phyloP scores from a whole-genome alignment of 2,797 vertebrate species.

The Gymnocypris eckloni region DNA sequence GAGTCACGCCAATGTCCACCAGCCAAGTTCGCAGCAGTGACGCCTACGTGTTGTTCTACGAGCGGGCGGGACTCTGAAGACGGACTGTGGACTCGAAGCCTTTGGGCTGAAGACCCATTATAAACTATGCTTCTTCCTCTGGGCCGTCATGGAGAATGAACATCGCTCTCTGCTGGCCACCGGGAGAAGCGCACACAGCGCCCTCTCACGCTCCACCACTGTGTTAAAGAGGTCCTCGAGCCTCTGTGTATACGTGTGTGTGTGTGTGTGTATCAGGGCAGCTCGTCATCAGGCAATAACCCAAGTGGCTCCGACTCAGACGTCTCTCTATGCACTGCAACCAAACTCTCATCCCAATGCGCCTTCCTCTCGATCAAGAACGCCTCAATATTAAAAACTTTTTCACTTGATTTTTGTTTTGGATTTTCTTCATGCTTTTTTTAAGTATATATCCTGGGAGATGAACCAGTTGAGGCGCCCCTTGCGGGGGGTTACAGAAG shows the following conservation, averaged over 20 bases:
- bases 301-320: constrained; percentile 65
- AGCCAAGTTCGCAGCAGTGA: constrained; percentile 96
- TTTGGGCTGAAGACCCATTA: constrained; percentile 28
- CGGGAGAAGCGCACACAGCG: constrained; percentile 26
- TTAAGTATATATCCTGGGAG: constrained; percentile 58
- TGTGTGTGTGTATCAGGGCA: constrained; percentile 58
- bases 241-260: constrained; percentile 48
- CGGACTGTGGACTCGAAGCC: constrained; percentile 50
- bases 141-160: constrained; percentile 17
- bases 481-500: constrained; percentile 48
- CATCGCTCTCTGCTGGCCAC: constrained; percentile 57
- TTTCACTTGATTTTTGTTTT: constrained; percentile 60
- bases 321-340: constrained; percentile 79
- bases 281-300: constrained; percentile 70
- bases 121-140: constrained; percentile 38
- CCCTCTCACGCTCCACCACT: constrained; percentile 37
- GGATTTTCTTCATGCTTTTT: constrained; percentile 17
- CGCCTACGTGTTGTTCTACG: constrained; percentile 96
- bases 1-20: constrained; percentile 94
- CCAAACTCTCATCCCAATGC: constrained; percentile 69
- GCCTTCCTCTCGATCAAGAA: constrained; percentile 71
- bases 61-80: constrained; percentile 88
- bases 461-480: constrained; percentile 54
- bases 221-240: constrained; percentile 44
- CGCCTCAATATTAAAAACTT: constrained; percentile 70